phyloP scores from a whole-genome alignment of 2,888 invertebrate species.

The Dione juno region DNA sequence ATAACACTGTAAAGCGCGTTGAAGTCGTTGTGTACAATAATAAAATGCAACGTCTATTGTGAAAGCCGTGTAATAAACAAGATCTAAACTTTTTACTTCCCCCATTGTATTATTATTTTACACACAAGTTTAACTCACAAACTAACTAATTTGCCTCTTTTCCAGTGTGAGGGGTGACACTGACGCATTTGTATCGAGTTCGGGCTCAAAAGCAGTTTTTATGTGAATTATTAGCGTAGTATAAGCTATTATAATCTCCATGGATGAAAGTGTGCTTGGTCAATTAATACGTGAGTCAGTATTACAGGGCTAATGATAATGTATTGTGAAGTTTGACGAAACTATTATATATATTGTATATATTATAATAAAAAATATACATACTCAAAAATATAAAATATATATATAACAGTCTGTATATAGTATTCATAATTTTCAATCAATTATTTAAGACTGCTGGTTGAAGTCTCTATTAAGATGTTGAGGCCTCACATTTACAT shows the following conservation, averaged over 20 bases:
- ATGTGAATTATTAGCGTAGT: slow-evolving; percentile 72
- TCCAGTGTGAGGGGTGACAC: slow-evolving; percentile 65
- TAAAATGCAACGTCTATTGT: not conserved
- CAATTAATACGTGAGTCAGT: slow-evolving; percentile 79
- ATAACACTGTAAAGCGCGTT: not conserved
- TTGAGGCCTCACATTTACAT: not conserved
- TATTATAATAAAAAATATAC: not conserved
- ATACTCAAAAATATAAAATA: not conserved
- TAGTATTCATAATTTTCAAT: slow-evolving; percentile 4
- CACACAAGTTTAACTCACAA: slow-evolving; percentile 50
- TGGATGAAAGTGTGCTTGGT: slow-evolving; percentile 50
- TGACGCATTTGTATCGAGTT: slow-evolving; percentile 71
- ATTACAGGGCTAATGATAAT: slow-evolving; percentile 71
- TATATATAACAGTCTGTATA: not conserved
- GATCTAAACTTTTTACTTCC: slow-evolving; percentile 6
- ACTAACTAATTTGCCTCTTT: slow-evolving; percentile 43
- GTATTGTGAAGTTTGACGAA: slow-evolving; percentile 39
- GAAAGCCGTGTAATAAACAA: not conserved
- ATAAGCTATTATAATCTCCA: slow-evolving; percentile 65
- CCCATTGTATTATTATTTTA: slow-evolving; percentile 35
- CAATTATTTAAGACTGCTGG: slow-evolving; percentile 1
- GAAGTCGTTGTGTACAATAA: not conserved
- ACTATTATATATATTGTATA: slow-evolving; percentile 9
- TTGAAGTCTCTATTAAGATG: slow-evolving; percentile 4
- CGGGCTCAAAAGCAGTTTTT: slow-evolving; percentile 79